Evolutionary conservation across 2,797 vertebrate species (phyloP), one percentile per base, ranked within the genome.

Genomic region (Huso huso): DNA sequence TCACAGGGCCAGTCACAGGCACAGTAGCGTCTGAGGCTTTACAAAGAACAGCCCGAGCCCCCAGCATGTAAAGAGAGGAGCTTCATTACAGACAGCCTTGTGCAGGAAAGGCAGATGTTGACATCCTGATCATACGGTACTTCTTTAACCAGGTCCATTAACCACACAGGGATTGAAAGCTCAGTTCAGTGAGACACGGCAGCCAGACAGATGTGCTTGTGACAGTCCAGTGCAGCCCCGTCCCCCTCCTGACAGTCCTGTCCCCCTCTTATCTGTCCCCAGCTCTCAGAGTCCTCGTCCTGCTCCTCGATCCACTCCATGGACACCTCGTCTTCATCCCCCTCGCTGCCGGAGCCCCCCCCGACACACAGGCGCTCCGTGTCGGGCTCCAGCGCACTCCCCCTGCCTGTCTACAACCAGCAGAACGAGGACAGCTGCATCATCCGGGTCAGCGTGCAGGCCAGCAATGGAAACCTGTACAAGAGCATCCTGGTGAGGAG

Each of bases 401-500:
- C 65, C 23, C 79, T 81, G 51, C 92, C 90, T 0, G 73, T 83
- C 12, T 94, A 97, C 76, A 97, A 95, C 85, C 92, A 87, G 0
- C 95, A 97, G 85, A 90, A 86, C 0, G 86, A 91, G 51, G 94
- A 97, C 6, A 83, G 77, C 0, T 96, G 95, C 79, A 93, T 98
- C 70, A 89, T 98, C 76, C 83, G 93, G 1, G 90, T 94, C 80
- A 95, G 94, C 10, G 67, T 91, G 49, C 90, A 95, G 48, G 84
- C 94, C 0, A 85, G 84, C 76, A 94, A 94, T 0, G 93, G 92
- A 11, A 98, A 96, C 49, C 88, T 97, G 76, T 98, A 98, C 87
- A 96, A 96, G 82, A 97, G 95, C 86, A 96, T 98, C 64, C 69
- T 98, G 93, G 96, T 98, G 71, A 82, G 84, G 69, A 53, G 23